Evolutionary conservation across 2,797 vertebrate genomes (phyloP).

Genomic region (Ataeniobius toweri): DNA sequence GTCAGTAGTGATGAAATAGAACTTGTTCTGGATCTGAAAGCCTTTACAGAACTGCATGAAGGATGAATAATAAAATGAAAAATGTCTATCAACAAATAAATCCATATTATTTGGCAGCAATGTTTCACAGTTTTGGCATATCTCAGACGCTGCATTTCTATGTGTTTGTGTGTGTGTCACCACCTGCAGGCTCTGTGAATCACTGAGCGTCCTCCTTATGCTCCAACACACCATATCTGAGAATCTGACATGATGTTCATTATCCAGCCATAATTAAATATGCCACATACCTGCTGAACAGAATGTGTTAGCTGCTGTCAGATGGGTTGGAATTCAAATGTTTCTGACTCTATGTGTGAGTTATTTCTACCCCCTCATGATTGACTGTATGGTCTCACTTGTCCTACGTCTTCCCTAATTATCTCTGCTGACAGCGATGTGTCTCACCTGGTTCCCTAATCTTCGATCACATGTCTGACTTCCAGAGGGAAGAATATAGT

Average conservation of each 20-base stretch:
- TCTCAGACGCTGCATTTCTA: background rate
- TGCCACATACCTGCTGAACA: slow-evolving; percentile 53
- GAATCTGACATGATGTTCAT: slow-evolving; percentile 47
- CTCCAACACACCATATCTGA: slow-evolving; percentile 29
- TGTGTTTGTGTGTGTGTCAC: background rate
- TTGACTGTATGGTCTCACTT: slow-evolving; percentile 49
- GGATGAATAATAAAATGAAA: background rate
- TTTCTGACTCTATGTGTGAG: slow-evolving; percentile 10
- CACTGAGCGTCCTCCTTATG: slow-evolving; percentile 9
- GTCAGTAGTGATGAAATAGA: too few relatives aligned
- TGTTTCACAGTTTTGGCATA: background rate
- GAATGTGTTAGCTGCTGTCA: slow-evolving; percentile 31
- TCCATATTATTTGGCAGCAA: background rate
- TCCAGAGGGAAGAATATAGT: slow-evolving; percentile 3
- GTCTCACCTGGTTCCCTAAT: slow-evolving; percentile 39
- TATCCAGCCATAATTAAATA: slow-evolving; percentile 60
- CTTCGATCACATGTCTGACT: slow-evolving; percentile 36
- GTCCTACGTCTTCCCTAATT: slow-evolving; percentile 54
- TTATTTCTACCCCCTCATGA: slow-evolving; percentile 33
- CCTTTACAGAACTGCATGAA: background rate
- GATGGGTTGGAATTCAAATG: slow-evolving; percentile 41
- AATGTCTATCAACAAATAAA: background rate
- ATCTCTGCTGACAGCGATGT: slow-evolving; percentile 47
- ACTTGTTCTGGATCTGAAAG: background rate
- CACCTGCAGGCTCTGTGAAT: background rate